Base-by-base conservation (phyloP, 2,888 invertebrate genomes). In the Cerastis leucographa region DNA sequence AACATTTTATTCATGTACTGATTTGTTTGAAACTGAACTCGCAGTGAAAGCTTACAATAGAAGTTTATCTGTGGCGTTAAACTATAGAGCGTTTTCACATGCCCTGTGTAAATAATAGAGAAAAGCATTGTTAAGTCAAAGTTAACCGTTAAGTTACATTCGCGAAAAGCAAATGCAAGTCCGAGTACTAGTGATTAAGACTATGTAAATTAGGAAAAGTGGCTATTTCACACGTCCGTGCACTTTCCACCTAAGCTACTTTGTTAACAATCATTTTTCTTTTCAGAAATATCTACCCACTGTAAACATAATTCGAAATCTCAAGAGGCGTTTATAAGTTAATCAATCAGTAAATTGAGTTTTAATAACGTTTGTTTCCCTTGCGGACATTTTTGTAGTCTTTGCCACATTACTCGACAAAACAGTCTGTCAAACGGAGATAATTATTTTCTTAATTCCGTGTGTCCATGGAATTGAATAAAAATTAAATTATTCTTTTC, bases 141-240 rank as follows among this genome's bases (percentile, higher is more conserved):
- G 62, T 68, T 71, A 85, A 80, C 59, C 40, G 56, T 62, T 68
- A 35, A 66, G 59, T 70, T 54, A 29, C 73, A 68, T 80, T 74
- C 69, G 69, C 66, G 69, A 81, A 85, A 74, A 85, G 69, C 85
- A 70, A 81, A 81, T 56, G 70, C 66, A 81, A 69, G 44, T 80
- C 44, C 65, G 62, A 82, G 54, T 69, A 75, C 70, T 67, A 65
- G 76, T 81, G 76, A 81, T 85, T 74, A 75, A 81, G 61, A 62
- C n/a, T 81, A 85, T 81, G 81, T 81, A 66, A 75, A 85, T 85
- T 49, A 70, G 82, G n/a, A 81, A 69, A 70, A 81, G 61, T 49
- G n/a, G 61, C 49, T 51, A 73, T 44, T 81, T 61, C 7, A 49
- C 51, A 66, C 64, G 76, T 78, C 35, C 54, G 51, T 49, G 42